A percentile compares a stretch with the other conserved stretches of the same genome.
Evolutionary conservation across 2,888 invertebrate genomes (phyloP).

Genomic region (Orchesellides sinensis): DNA sequence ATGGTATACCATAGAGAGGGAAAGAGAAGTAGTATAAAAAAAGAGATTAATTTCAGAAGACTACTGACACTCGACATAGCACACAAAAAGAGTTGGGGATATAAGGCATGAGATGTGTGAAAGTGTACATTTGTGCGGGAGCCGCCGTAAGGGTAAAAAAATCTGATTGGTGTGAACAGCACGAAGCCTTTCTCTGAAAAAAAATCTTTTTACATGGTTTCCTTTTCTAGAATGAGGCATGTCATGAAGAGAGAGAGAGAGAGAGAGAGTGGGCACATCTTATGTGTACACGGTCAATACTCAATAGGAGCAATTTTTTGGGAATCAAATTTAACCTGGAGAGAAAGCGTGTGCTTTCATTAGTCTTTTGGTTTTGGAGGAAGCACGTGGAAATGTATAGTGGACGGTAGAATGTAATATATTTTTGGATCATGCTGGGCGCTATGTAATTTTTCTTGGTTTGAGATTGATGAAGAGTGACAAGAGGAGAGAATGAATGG

Average conservation of each 20-base stretch:
- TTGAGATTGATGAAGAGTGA: slow-evolving; percentile 43
- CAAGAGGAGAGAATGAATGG: slow-evolving; percentile 9
- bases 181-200: slow-evolving; percentile 36
- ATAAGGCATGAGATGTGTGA: slow-evolving; percentile 24
- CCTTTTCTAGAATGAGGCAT: background rate
- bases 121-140: slow-evolving; percentile 37
- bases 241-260: background rate
- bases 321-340: no score
- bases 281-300: no score
- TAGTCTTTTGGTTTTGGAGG: background rate
- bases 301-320: no score
- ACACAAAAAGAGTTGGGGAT: background rate
- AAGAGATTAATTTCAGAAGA: slow-evolving; percentile 66
- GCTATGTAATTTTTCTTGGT: slow-evolving; percentile 51
- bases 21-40: slow-evolving; percentile 14
- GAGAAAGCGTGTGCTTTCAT: background rate
- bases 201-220: no score
- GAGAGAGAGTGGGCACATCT: no score
- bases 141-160: background rate
- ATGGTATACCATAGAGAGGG: slow-evolving; percentile 15
- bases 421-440: slow-evolving; percentile 34
- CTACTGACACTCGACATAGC: slow-evolving; percentile 41
- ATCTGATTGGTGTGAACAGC: slow-evolving; percentile 24
- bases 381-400: no score
- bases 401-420: no score